Evolutionary conservation across 1,140 invertebrate species (phyloP).

Genomic region (Arctopsyche grandis): DNA sequence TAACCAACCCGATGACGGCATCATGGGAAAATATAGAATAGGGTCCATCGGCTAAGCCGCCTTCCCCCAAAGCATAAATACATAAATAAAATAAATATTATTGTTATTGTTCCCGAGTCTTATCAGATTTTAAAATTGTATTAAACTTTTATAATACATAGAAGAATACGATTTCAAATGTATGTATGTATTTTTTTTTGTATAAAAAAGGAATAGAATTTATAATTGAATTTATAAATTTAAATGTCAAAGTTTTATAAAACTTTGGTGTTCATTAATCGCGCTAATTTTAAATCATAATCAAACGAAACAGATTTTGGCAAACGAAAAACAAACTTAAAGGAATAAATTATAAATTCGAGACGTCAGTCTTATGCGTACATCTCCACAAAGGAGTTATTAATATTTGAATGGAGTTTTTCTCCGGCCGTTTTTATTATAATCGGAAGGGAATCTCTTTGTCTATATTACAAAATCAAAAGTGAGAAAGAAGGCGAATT

Average conservation of each 20-base stretch:
- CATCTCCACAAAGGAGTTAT: conserved; percentile 1
- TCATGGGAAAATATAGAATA: too few species aligned
- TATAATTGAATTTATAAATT: too few species aligned
- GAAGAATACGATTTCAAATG: too few species aligned
- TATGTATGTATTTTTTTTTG: too few species aligned
- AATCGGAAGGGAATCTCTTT: conserved; percentile 1
- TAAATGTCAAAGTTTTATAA: not conserved
- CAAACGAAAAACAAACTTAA: conserved; percentile 3
- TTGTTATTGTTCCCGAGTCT: too few species aligned
- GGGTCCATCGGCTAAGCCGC: too few species aligned
- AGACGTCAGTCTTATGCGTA: not conserved
- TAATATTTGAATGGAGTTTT: conserved; percentile 26
- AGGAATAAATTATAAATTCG: conserved; percentile 8
- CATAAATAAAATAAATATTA: too few species aligned
- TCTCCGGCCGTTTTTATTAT: not conserved
- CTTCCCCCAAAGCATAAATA: too few species aligned
- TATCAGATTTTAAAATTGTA: too few species aligned
- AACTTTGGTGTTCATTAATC: not conserved
- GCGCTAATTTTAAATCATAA: conserved; percentile 1
- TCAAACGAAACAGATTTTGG: conserved; percentile 1
- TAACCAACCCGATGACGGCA: too few species aligned
- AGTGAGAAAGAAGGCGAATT: conserved; percentile 7
- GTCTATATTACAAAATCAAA: not conserved
- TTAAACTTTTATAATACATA: too few species aligned
- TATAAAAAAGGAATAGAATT: too few species aligned